Conservation (phyloP, 92 coral and sea anemone genomes). For the Nematostella vectensis region DNA sequence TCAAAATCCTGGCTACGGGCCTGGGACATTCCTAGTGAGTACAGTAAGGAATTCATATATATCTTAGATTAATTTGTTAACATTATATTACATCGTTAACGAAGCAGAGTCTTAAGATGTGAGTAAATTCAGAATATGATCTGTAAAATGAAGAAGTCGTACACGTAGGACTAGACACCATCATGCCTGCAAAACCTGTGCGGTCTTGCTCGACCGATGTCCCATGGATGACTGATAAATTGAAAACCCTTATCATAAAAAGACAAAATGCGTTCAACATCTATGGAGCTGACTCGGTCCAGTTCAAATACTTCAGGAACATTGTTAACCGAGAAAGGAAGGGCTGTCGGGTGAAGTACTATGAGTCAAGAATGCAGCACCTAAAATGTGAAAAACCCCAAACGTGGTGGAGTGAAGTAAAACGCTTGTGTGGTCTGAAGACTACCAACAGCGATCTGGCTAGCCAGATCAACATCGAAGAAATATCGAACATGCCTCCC, state of each 20-base stretch:
- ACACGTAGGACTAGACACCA: constrained; percentile 36
- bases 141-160: too few species aligned
- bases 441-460: constrained; percentile 15
- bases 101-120: too few species aligned
- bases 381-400: constrained; percentile 31
- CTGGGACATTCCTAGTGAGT: too few species aligned
- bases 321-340: constrained; percentile 25
- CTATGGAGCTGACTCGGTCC: constrained; percentile 25
- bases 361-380: constrained; percentile 26
- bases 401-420: constrained; percentile 34
- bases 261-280: constrained; percentile 37
- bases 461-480: too few species aligned
- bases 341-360: constrained; percentile 24
- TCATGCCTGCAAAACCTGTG: constrained; percentile 39
- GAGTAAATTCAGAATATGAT: too few species aligned
- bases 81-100: too few species aligned
- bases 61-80: too few species aligned
- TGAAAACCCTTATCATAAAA: constrained; percentile 31
- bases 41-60: too few species aligned
- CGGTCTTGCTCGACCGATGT: constrained; percentile 31
- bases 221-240: constrained; percentile 49
- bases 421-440: constrained; percentile 26
- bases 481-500: too few species aligned
- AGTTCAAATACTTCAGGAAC: constrained; percentile 32
- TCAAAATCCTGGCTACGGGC: too few species aligned